Conservation (phyloP, 30 jellyfish, hydroid and myxozoan species). For the Morbakka virulenta region DNA sequence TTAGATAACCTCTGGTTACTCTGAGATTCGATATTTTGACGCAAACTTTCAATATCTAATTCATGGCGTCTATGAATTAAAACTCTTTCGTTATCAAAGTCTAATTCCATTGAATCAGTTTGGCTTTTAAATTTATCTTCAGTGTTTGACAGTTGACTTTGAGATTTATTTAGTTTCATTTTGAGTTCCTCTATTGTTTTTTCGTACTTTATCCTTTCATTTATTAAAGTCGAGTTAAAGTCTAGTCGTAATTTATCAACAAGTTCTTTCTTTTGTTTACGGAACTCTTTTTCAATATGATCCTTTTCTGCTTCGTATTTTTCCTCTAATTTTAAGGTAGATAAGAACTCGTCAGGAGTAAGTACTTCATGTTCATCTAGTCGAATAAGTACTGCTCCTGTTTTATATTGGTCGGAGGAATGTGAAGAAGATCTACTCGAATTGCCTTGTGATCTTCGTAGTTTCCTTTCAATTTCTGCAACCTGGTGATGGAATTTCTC, state of each 20-base stretch:
- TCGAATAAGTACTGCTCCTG: background rate
- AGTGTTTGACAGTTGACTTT: slow-evolving; percentile 41
- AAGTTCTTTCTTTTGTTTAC: slow-evolving; percentile 68
- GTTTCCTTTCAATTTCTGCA: slow-evolving; percentile 50
- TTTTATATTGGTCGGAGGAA: background rate
- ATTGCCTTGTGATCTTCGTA: background rate
- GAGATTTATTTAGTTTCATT: slow-evolving; percentile 37
- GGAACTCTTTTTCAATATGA: slow-evolving; percentile 63
- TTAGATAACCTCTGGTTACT: slow-evolving; percentile 19
- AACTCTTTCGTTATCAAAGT: slow-evolving; percentile 38
- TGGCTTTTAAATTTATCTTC: slow-evolving; percentile 26
- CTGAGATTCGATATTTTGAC: slow-evolving; percentile 41
- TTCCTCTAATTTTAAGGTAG: slow-evolving; percentile 65
- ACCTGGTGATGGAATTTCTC: slow-evolving; percentile 61
- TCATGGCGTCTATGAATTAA: slow-evolving; percentile 46
- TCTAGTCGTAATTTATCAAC: slow-evolving; percentile 72
- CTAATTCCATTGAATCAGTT: slow-evolving; percentile 32
- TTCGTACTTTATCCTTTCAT: slow-evolving; percentile 48
- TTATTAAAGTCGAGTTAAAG: slow-evolving; percentile 42
- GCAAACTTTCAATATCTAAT: slow-evolving; percentile 28
- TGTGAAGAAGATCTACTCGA: background rate
- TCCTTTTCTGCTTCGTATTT: slow-evolving; percentile 76
- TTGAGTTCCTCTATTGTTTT: slow-evolving; percentile 49
- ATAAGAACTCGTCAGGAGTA: slow-evolving; percentile 80
- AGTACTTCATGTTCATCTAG: slow-evolving; percentile 52